phyloP scores from a whole-genome alignment of 2,113 vertebrate genomes.

The Microcebus tavaratra region DNA sequence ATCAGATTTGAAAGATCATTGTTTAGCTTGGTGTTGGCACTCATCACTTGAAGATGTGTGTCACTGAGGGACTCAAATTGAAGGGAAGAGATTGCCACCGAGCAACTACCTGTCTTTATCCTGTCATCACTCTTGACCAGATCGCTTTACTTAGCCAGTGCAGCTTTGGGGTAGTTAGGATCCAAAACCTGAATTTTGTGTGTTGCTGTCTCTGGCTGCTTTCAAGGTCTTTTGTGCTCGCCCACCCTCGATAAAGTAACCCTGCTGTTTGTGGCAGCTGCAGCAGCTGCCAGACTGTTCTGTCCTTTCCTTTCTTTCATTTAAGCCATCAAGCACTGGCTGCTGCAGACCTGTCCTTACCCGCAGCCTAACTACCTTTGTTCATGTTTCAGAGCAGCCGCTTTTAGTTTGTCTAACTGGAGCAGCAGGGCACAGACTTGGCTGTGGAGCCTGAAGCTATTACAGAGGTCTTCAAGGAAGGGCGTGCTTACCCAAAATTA shows the following conservation, averaged over 20 bases:
- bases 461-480: not conserved
- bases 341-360: not conserved
- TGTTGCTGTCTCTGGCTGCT: not conserved
- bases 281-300: not conserved
- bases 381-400: not conserved
- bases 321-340: accelerated
- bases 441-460: not conserved
- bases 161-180: not conserved
- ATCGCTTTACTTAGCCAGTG: not conserved
- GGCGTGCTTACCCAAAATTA: not conserved
- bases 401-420: not conserved
- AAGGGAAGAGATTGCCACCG: not conserved
- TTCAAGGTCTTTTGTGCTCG: not conserved
- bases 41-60: not conserved
- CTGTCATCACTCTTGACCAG: not conserved
- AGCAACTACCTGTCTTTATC: not conserved
- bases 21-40: not conserved
- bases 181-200: not conserved
- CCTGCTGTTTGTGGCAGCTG: not conserved
- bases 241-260: not conserved
- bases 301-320: not conserved
- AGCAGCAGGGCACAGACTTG: accelerated
- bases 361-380: not conserved
- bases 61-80: not conserved
- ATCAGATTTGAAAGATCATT: not conserved